Base-by-base conservation (phyloP, 2,113 vertebrate genomes). In the Corythaixoides concolor region DNA sequence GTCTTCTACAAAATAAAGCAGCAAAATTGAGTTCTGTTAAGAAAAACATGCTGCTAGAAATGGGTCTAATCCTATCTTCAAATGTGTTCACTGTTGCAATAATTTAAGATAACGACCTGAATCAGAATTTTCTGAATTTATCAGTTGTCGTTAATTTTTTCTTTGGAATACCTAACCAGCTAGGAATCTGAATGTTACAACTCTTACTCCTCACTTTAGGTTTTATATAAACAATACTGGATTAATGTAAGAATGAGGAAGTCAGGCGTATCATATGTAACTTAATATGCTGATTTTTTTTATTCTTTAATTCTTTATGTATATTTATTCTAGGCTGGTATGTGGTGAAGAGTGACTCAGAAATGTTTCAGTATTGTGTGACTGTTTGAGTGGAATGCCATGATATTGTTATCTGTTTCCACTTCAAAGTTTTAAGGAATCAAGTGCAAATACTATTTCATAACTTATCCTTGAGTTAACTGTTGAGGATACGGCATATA, bases 351-450 rank as follows among this genome's bases (percentile, higher is more conserved):
- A 72, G 60, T 21, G 5, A 33, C 82, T 95, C 84, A 77, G 27
- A 93, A 92, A 83, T 32, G 49, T 88, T 88, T 70, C 23, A 39
- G 53, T 88, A 56, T 70, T 68, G 64, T 82, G 75, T 92, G 68
- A 80, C 67, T 76, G 37, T 39, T 93, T 28, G 82, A 92, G 85
- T 91, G 94, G 91, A 95, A 81, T 94, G 91, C 62, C 55, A 53
- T 64, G 30, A 59, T 63, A 52, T 18, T 64, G 35, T 91, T 75
- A 35, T 86, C 77, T 50, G 19, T 82, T 95, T 96, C 91, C 95
- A 92, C 93, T 95, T 95, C 15, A 27, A 8, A 68, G 95, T 94
- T 89, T 91, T 96, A 93, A 96, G 55, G 68, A 78, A 89, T 60
- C 84, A 59, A 90, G 76, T 83, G 62, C 89, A 95, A 92, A 76